Conservation (phyloP, 2,113 vertebrate genomes). For the Trichomycterus rosablanca region DNA sequence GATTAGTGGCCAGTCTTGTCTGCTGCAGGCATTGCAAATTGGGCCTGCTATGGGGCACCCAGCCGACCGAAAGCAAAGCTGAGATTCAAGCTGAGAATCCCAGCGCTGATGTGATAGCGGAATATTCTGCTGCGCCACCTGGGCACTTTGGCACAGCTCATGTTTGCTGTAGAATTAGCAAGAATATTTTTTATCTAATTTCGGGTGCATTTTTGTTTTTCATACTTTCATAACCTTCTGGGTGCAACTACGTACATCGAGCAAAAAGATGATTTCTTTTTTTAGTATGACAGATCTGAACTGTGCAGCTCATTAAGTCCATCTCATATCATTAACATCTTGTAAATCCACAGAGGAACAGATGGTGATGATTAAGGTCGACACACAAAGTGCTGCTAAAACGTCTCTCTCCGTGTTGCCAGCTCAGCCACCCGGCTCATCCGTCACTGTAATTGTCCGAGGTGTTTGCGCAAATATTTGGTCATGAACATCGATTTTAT, state of each 20-base stretch:
- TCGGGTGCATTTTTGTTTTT: background rate
- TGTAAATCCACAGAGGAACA: slow-evolving; percentile 33
- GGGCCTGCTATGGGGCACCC: no score
- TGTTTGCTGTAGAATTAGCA: no score
- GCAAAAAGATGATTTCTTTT: background rate
- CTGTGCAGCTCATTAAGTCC: slow-evolving; percentile 10
- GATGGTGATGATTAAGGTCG: slow-evolving; percentile 30
- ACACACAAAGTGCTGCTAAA: slow-evolving; percentile 23
- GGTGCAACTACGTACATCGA: background rate
- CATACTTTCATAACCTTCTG: background rate
- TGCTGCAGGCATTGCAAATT: no score
- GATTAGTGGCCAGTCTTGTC: no score
- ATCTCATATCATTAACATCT: slow-evolving; percentile 24
- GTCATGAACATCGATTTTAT: slow-evolving; percentile 15
- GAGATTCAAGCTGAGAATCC: no score
- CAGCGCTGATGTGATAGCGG: no score
- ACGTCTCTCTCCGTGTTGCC: background rate
- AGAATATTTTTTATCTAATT: no score
- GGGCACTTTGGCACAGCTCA: no score
- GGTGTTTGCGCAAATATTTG: slow-evolving; percentile 28
- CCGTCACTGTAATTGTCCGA: slow-evolving; percentile 22
- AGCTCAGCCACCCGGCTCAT: slow-evolving; percentile 1
- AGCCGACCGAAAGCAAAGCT: no score
- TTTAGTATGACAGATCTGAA: background rate
- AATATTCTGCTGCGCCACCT: no score